Evolutionary conservation across 2,113 vertebrate species (phyloP), one percentile per base, ranked within the genome.

Genomic region (Eira barbara): DNA sequence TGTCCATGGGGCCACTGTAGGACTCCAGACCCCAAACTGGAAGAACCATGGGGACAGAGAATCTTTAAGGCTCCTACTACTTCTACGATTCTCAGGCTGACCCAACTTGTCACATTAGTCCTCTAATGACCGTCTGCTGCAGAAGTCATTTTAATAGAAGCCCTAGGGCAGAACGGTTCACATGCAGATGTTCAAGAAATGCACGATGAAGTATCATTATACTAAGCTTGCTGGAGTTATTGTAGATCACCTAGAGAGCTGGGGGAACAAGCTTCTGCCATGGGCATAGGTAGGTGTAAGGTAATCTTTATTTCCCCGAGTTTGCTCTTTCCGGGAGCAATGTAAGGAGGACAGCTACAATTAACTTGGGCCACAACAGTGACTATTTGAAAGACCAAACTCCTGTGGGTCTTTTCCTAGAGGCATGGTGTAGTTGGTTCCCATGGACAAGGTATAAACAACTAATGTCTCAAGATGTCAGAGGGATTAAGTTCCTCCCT

Each of bases 401-500:
- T 93, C 49, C 59, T 74, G 63, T 87, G 90, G 36, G 10, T 84
- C 92, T 97, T 81, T 93, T 87, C 88, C 84, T 71, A 69, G 76
- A 97, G 79, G n/a, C 47, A 47, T 20, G 55, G 95, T 89, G 63
- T 78, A 89, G 36, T 55, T 55, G 59, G 74, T 92, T 93, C 73
- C 89, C 78, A 61, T 74, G 73, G 90, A 80, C 20, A 85, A 34
- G 71, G 78, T 88, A 85, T 94, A 93, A 81, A 89, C 71, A 97
- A 95, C 67, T 47, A 79, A 71, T 49, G 69, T 86, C 67, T 96
- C 55, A 92, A 97, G 91, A 71, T 89, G 45, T 79, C 61, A 84
- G 85, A 85, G 91, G 73, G 96, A 57, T 90, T 94, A 83, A 89
- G 42, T 93, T 95, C n/a, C 47, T 95, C 94, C 69, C 52, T 95